These are phyloP conservation scores for Dichetophora obliterata DNA, from an alignment of 2,888 invertebrate species.

Conservation along the genomic window DNA sequence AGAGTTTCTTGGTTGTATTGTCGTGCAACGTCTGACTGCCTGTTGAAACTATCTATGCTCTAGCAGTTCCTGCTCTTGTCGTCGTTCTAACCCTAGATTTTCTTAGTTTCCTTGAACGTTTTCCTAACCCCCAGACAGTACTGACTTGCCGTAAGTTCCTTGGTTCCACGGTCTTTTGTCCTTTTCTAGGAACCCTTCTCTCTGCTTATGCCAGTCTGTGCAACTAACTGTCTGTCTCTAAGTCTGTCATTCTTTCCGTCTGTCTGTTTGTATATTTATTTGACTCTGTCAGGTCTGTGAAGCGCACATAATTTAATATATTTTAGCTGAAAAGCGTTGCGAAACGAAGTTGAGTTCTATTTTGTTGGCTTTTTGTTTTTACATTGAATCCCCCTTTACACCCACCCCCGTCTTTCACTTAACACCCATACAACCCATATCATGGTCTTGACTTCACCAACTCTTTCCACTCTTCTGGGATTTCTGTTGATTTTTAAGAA, in stretches of 20 bases:
- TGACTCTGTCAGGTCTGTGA: conserved; percentile 32
- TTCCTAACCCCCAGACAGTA: no score
- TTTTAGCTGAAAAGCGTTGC: conserved; percentile 41
- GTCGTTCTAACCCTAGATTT: no score
- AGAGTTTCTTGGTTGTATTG: no score
- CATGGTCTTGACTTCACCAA: neutral
- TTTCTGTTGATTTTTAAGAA: conserved; percentile 11
- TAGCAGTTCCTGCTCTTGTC: no score
- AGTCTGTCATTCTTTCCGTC: neutral
- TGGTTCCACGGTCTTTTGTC: neutral
- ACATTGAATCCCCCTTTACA: neutral
- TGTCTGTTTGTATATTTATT: conserved; percentile 20
- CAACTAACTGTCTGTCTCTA: neutral
- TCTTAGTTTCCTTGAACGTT: no score
- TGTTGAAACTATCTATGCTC: no score
- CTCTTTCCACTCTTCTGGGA: neutral
- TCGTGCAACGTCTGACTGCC: no score
- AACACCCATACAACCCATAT: neutral
- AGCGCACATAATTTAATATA: conserved; percentile 44
- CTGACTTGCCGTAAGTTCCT: no score
- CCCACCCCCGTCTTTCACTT: neutral
- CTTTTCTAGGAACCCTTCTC: neutral
- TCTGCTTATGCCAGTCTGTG: neutral
- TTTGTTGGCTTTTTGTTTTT: conserved; percentile 20
- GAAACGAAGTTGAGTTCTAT: conserved; percentile 30